Evolutionary conservation across 2,113 vertebrate species (phyloP).

Genomic region (Varanus komodoensis): DNA sequence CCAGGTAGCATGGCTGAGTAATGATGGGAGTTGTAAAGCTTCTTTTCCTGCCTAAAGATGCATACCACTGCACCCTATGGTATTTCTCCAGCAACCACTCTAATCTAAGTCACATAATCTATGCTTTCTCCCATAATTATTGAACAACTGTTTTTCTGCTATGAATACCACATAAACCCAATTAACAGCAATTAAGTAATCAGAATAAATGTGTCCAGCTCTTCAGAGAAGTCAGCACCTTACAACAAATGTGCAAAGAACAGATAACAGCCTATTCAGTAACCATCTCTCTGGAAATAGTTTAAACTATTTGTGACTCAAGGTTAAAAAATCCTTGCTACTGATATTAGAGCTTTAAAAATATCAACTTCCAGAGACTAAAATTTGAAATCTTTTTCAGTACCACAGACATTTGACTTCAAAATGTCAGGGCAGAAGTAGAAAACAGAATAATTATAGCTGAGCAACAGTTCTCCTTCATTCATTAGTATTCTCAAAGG

Average conservation of each 20-base stretch:
- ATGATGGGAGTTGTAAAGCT: too few relatives aligned
- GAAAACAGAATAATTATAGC: background rate
- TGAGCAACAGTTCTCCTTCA: background rate
- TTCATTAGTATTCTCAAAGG: background rate
- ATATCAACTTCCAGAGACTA: background rate
- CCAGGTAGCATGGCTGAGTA: too few relatives aligned
- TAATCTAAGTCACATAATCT: background rate
- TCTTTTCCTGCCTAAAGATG: too few relatives aligned
- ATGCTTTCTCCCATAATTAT: background rate
- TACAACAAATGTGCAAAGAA: background rate
- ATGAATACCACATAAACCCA: background rate
- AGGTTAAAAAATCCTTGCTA: background rate
- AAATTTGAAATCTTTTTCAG: background rate
- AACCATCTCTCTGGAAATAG: background rate
- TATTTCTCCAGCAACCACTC: background rate
- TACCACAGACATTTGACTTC: background rate
- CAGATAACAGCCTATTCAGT: background rate
- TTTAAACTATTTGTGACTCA: background rate
- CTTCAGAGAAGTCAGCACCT: background rate
- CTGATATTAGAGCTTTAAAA: background rate
- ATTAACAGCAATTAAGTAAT: background rate
- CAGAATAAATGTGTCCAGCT: background rate
- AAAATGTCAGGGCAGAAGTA: background rate
- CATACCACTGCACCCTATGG: background rate
- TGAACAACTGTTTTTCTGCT: background rate